These are phyloP conservation scores for Caerostris darwini DNA, from an alignment of 1,140 invertebrate genomes.

Conservation along the genomic window DNA sequence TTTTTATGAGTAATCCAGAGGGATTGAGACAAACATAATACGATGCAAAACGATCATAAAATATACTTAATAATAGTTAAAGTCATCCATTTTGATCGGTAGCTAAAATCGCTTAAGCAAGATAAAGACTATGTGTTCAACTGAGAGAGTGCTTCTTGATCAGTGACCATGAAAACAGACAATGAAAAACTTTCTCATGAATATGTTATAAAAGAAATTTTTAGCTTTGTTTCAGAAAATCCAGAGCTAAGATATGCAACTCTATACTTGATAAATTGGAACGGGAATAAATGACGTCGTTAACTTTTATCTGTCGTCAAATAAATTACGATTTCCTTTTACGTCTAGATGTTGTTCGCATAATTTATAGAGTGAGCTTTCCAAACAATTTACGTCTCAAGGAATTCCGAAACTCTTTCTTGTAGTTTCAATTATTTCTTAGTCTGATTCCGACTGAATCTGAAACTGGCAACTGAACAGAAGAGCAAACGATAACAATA, in stretches of 20 bases:
- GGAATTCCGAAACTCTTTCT: not conserved
- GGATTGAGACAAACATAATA: too few relatives aligned
- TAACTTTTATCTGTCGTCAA: conserved; percentile 43
- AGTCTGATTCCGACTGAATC: not conserved
- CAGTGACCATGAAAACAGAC: too few relatives aligned
- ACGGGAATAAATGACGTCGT: conserved; percentile 26
- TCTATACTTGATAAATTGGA: not conserved
- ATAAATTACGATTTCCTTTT: conserved; percentile 24
- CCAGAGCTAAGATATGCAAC: not conserved
- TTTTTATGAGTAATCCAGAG: too few relatives aligned
- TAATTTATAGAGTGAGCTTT: not conserved
- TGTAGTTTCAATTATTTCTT: not conserved
- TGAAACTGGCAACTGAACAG: too few relatives aligned
- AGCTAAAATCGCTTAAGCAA: too few relatives aligned
- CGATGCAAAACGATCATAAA: too few relatives aligned
- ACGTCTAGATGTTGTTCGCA: not conserved
- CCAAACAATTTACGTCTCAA: conserved; percentile 12
- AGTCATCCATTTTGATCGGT: too few relatives aligned
- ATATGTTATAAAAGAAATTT: conserved; percentile 2
- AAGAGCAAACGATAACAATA: too few relatives aligned
- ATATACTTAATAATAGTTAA: too few relatives aligned
- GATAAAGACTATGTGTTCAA: not conserved
- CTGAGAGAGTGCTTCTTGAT: too few relatives aligned
- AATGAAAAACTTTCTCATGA: not conserved
- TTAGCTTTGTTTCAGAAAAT: conserved; percentile 24